phyloP scores from a whole-genome alignment of 2,797 vertebrate species.

The Erpetoichthys calabaricus region DNA sequence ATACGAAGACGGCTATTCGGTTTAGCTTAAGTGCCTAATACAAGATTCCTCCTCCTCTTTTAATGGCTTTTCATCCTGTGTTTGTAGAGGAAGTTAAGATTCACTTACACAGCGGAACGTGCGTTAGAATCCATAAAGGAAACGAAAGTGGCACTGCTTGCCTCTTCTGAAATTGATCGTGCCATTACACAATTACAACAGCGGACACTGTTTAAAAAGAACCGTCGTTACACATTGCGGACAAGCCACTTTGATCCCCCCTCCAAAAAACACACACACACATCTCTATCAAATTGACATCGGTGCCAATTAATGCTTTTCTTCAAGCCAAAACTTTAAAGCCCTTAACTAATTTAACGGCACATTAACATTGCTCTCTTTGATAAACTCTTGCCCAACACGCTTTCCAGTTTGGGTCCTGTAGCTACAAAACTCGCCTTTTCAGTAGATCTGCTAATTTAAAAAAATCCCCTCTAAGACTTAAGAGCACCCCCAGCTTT shows the following conservation, averaged over 20 bases:
- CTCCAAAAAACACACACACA: conserved; percentile 12
- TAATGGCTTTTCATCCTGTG: conserved; percentile 1
- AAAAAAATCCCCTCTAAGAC: no score
- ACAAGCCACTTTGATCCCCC: conserved; percentile 15
- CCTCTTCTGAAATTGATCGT: background rate
- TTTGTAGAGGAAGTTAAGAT: background rate
- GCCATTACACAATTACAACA: background rate
- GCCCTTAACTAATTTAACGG: background rate
- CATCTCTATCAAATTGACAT: conserved; percentile 12
- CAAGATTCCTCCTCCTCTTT: conserved; percentile 25
- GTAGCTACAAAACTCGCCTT: no score
- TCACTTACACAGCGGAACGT: background rate
- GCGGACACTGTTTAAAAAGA: conserved; percentile 14
- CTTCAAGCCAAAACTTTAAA: background rate
- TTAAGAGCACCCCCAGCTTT: no score
- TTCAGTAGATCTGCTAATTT: no score
- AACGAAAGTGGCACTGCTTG: background rate
- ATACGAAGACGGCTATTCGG: no score
- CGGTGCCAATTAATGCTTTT: background rate
- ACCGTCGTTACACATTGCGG: conserved; percentile 24
- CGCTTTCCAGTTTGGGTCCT: no score
- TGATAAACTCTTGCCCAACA: no score
- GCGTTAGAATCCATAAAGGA: background rate
- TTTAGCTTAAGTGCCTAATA: conserved; percentile 3
- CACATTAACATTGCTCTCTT: no score